phyloP scores from a whole-genome alignment of 2,797 vertebrate genomes.

The Scyliorhinus canicula region DNA sequence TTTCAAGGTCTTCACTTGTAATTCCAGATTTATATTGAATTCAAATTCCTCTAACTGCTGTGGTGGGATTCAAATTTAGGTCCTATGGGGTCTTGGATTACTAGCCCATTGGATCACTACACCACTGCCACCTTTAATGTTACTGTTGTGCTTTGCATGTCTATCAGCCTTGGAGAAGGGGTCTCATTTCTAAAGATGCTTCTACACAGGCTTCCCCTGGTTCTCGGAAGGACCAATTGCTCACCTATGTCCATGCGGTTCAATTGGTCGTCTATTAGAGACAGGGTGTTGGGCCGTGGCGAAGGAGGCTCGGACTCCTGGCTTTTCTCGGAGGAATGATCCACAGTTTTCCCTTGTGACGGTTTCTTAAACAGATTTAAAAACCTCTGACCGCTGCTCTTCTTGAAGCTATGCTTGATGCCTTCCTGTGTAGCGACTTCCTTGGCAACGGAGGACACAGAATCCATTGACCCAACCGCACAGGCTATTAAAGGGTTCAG shows the following conservation, averaged over 20 bases:
- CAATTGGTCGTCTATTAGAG: conserved; percentile 48
- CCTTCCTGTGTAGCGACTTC: conserved; percentile 43
- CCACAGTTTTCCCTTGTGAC: neutral
- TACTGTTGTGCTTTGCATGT: neutral
- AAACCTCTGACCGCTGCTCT: neutral
- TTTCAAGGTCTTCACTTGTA: no score
- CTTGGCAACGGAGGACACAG: conserved; percentile 43
- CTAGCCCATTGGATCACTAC: no score
- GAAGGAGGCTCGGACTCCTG: conserved; percentile 30
- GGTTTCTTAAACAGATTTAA: neutral
- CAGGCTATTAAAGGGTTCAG: neutral
- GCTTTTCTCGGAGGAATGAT: neutral
- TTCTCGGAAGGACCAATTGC: neutral
- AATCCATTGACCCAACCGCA: neutral
- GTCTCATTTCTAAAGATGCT: neutral
- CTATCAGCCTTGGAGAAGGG: neutral
- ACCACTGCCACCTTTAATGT: no score
- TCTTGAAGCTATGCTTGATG: conserved; percentile 39
- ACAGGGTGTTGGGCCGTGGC: conserved; percentile 49
- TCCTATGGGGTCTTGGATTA: no score
- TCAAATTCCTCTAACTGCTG: no score
- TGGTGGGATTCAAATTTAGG: no score
- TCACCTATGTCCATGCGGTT: neutral
- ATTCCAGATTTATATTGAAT: no score
- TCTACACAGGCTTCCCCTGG: neutral